Base-by-base conservation (phyloP, 2,797 vertebrate genomes). In the Antennarius maculatus region DNA sequence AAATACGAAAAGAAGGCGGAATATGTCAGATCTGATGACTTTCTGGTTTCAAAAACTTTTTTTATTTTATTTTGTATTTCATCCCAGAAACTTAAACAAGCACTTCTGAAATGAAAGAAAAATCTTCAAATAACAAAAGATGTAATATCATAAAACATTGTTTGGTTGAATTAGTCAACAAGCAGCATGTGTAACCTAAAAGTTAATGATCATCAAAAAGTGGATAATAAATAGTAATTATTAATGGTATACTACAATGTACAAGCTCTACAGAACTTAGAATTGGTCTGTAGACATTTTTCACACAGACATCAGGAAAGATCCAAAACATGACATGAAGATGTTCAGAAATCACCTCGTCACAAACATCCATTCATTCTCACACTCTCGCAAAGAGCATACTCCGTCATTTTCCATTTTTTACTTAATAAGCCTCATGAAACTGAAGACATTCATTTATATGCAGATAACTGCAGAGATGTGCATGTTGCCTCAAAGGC, bases 391-490 rank as follows among this genome's bases (percentile, higher is more conserved):
- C 50, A 76, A 76, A 67, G 60, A 49, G 16, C 29, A 11, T 52
- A 56, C n/a, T 63, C 31, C 50, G 50, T 71, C 57, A 50, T 61
- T 76, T 79, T 78, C 67, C 43, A 67, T 83, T 64, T 74, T 66
- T 28, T 28, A 28, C 53, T 58, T 41, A 76, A 69, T 62, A 65
- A 47, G 29, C 39, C 27, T 61, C 16, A 23, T 54, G 31, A 68
- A 79, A 84, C 71, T 64, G 28, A 71, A 76, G 17, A 56, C 59
- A 18, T 58, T 79, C 15, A 82, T 84, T 78, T 66, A 67, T 68
- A 83, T 86, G 77, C 77, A 83, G 71, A 81, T 79, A 81, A 83
- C 57, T 61, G 74, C 68, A 63, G 61, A 67, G 1, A 76, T 69
- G 59, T 81, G 77, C 73, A 68, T 73, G 77, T 76, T 78, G 62